Evolutionary conservation across 2,113 vertebrate species (phyloP).

Genomic region (Hucho hucho): DNA sequence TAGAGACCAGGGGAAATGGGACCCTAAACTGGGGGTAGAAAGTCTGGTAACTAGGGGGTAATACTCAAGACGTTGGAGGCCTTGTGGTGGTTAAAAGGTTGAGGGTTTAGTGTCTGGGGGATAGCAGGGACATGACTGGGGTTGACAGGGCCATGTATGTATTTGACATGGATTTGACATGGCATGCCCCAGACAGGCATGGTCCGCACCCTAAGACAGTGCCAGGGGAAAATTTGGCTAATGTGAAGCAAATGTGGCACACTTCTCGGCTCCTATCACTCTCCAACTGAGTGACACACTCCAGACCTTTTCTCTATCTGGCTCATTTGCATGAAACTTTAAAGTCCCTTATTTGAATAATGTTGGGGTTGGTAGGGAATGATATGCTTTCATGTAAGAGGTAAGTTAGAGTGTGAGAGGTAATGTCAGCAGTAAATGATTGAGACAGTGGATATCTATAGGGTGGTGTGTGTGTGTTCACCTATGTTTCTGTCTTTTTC

Average conservation of each 20-base stretch:
- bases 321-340: conserved; percentile 46
- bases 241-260: conserved; percentile 44
- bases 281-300: conserved; percentile 10
- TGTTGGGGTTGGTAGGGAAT: background rate
- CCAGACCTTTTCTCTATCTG: background rate
- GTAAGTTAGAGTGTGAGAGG: conserved; percentile 3
- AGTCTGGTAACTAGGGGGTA: background rate
- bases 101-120: background rate
- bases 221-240: conserved; percentile 28
- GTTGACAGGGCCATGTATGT: background rate
- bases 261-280: conserved; percentile 32
- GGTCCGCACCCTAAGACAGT: conserved; percentile 19
- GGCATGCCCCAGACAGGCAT: conserved; percentile 31
- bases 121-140: background rate
- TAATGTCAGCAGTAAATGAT: background rate
- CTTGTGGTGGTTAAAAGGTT: conserved; percentile 8
- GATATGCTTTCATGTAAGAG: background rate
- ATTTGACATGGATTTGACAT: conserved; percentile 40
- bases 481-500: too few relatives aligned
- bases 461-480: background rate
- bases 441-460: background rate
- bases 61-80: background rate
- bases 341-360: conserved; percentile 37
- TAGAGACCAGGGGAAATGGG: conserved; percentile 25
- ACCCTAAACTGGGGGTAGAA: conserved; percentile 34